Base-by-base conservation (phyloP, 64 coral and sea anemone species). In the Stylophora pistillata region DNA sequence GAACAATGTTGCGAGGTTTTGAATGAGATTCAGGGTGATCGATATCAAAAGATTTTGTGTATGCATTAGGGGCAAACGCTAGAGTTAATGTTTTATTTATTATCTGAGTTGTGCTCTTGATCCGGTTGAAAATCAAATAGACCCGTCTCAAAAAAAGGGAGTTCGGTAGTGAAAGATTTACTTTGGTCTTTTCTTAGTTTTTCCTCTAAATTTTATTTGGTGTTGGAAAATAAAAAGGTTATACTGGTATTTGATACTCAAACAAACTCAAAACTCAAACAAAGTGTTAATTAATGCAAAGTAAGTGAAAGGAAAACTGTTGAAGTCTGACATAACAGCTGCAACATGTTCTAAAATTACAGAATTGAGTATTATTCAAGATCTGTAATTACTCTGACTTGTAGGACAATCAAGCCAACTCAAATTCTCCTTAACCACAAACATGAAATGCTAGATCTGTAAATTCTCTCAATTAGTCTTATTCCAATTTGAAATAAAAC, bases 31-130 rank as follows among this genome's bases (percentile, higher is more conserved):
- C 37, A 68, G 64, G 12, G 21, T 26, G 20, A 1, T 68, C 6
- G 5, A 68, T 12, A 12, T 68, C 25, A 68, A 64, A 80, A 62
- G 28, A 56, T 26, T 56, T 53, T 14, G 58, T 64, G 78, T 63
- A 62, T 81, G 26, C 64, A 68, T 68, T 28, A 63, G 30, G 33
- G 30, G 78, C 57, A 37, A 63, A 81, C 58, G 18, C 30, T 53
- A 37, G 23, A 6, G 14, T 21, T 54, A 69, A 84, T 84, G 62
- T 84, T 69, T 84, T 84, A 84, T 84, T 84, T 84, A 70, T 84
- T 70, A 84, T 47, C 26, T 78, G 5, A 34, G 37, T 64, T 82
- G 17, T 59, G 37, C 17, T 30, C 17, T 23, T 9, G 55, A 79
- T 79, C 77, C 20, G 26, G 23, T 1, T 60, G 23, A 79, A 78